These are phyloP conservation scores for Zoanthus gigantus DNA, from an alignment of 92 coral and sea anemone genomes.

Conservation along the genomic window DNA sequence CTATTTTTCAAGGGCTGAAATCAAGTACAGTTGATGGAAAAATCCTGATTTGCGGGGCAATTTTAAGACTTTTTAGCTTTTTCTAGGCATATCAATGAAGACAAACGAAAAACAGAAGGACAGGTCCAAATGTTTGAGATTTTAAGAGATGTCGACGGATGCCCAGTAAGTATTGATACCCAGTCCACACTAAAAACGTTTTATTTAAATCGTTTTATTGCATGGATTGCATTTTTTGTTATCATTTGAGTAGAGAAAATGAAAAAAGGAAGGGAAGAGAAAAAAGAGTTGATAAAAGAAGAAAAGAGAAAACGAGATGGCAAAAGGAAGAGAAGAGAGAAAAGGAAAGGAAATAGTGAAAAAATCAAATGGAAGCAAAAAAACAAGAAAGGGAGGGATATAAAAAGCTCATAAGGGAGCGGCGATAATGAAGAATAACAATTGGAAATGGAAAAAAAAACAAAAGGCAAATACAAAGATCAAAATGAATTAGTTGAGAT, in stretches of 20 bases:
- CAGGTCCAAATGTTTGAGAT: conserved; percentile 99
- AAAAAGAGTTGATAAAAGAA: neutral
- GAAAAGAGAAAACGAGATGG: neutral
- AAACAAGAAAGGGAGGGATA: neutral
- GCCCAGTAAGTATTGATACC: conserved; percentile 77
- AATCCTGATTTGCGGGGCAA: too few relatives aligned
- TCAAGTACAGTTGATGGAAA: too few relatives aligned
- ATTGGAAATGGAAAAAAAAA: neutral
- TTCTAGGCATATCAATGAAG: conserved; percentile 93
- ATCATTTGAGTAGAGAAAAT: neutral
- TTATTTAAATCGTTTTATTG: neutral
- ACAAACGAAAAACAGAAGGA: conserved; percentile 98
- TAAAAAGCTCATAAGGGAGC: neutral
- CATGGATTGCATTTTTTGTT: neutral
- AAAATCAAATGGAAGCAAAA: neutral
- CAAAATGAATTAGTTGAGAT: too few relatives aligned
- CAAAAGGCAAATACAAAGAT: neutral
- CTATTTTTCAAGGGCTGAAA: too few relatives aligned
- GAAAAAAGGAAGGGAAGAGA: neutral
- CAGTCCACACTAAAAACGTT: neutral
- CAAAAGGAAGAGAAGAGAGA: neutral
- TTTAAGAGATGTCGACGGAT: conserved; percentile 96
- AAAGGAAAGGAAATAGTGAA: neutral
- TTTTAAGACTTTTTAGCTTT: neutral
- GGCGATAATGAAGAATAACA: neutral